These are phyloP conservation scores for Marisa cornuarietis DNA, from an alignment of 1,140 invertebrate genomes.

Conservation along the genomic window DNA sequence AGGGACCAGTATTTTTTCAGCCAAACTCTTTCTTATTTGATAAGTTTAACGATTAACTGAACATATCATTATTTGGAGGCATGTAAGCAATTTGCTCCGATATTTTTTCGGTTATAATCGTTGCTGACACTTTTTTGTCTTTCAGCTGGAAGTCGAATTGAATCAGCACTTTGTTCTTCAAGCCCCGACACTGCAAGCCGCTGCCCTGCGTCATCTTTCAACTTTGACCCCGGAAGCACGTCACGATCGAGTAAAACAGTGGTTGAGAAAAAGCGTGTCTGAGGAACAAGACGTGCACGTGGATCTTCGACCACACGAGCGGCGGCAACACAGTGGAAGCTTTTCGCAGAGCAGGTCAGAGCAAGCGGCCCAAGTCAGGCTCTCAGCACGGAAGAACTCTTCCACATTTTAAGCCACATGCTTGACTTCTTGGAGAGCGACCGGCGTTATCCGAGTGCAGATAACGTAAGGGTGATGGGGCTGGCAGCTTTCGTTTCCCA, in stretches of 20 bases:
- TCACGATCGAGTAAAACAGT: constrained; percentile 9
- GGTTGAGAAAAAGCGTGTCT: constrained; percentile 15
- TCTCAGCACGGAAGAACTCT: constrained; percentile 14
- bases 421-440: constrained; percentile 6
- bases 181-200: background rate
- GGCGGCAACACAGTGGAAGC: constrained; percentile 9
- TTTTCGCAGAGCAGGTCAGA: constrained; percentile 9
- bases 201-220: background rate
- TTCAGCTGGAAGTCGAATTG: background rate
- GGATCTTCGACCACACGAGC: background rate
- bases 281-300: constrained; percentile 6
- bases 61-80: background rate
- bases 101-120: background rate
- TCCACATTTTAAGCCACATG: constrained; percentile 6
- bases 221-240: constrained; percentile 21
- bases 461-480: background rate
- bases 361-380: background rate
- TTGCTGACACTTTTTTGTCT: background rate
- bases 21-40: background rate
- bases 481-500: background rate
- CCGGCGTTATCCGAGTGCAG: background rate
- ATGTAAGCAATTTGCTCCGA: background rate
- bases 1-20: too few species aligned
- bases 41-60: background rate
- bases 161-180: background rate